These are phyloP conservation scores for Drosophila histrio DNA, from an alignment of 2,888 invertebrate species.

Conservation along the genomic window DNA sequence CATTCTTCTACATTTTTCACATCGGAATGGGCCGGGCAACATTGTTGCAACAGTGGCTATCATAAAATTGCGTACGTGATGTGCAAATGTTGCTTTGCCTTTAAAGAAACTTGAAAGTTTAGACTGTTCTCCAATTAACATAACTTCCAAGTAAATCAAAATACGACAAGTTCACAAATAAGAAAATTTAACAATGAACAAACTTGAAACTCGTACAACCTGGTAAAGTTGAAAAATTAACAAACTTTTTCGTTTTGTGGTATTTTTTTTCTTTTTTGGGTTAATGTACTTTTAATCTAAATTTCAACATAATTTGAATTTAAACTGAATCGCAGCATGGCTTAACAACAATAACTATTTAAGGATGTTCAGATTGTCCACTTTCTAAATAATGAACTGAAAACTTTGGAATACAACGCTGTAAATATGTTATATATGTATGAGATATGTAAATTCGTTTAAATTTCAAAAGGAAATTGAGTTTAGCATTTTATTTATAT, in stretches of 20 bases:
- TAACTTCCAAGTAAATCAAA: slow-evolving; percentile 29
- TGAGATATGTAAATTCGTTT: neutral
- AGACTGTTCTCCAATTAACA: slow-evolving; percentile 20
- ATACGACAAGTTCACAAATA: neutral
- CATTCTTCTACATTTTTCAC: slow-evolving; percentile 1
- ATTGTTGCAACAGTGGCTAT: slow-evolving; percentile 68
- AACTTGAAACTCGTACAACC: slow-evolving; percentile 11
- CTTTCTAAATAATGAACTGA: neutral
- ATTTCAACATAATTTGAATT: slow-evolving; percentile 50
- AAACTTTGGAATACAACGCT: neutral
- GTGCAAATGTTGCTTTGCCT: slow-evolving; percentile 19
- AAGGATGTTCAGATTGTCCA: neutral
- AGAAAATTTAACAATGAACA: slow-evolving; percentile 1
- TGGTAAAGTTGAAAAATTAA: neutral
- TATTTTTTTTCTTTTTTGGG: slow-evolving; percentile 23
- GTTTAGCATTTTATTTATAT: neutral
- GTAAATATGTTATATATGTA: neutral
- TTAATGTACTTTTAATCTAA: slow-evolving; percentile 51
- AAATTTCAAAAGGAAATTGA: slow-evolving; percentile 9
- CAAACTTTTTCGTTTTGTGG: slow-evolving; percentile 11
- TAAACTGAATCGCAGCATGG: slow-evolving; percentile 22
- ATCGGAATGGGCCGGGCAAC: slow-evolving; percentile 32
- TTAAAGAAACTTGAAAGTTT: slow-evolving; percentile 42
- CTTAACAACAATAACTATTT: slow-evolving; percentile 18
- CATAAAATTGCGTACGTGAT: slow-evolving; percentile 73